phyloP scores from a whole-genome alignment of 2,113 vertebrate species.

The Theropithecus gelada region DNA sequence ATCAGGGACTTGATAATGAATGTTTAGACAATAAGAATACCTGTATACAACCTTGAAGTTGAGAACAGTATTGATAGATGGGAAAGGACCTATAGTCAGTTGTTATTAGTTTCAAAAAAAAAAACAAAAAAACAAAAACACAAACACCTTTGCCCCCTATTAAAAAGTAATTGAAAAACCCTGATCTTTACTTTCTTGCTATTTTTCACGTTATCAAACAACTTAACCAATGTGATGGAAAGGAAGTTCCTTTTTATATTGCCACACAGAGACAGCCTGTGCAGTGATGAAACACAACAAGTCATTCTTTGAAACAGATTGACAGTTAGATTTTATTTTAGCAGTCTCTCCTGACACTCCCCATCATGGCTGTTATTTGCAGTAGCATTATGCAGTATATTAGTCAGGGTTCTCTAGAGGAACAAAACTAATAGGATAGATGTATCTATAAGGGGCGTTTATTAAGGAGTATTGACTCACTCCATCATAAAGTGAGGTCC shows the following conservation, averaged over 20 bases:
- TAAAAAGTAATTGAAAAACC: constrained; percentile 4
- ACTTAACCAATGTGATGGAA: not conserved
- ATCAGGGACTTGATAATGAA: not conserved
- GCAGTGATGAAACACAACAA: not conserved
- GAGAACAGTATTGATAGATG: not conserved
- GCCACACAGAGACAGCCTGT: not conserved
- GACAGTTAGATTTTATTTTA: not conserved
- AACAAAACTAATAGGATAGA: too few relatives aligned
- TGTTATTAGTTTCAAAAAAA: not conserved
- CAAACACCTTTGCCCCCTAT: not conserved
- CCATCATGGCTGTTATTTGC: not conserved
- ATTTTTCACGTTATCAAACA: not conserved
- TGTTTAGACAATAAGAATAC: not conserved
- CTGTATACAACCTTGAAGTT: not conserved
- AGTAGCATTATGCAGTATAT: not conserved
- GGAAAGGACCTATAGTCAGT: not conserved
- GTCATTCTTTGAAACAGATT: not conserved
- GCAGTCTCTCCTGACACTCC: not conserved
- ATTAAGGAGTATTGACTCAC: too few relatives aligned
- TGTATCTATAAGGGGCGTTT: too few relatives aligned
- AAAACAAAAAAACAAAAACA: not conserved
- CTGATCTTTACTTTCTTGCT: not conserved
- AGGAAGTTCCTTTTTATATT: not conserved
- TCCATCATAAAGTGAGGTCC: too few relatives aligned
- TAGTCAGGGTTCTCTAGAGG: too few relatives aligned